A percentile compares a stretch with the other conserved stretches of the same genome.
Evolutionary conservation across 2,113 vertebrate genomes (phyloP).

Genomic region (Stigmatopora argus): DNA sequence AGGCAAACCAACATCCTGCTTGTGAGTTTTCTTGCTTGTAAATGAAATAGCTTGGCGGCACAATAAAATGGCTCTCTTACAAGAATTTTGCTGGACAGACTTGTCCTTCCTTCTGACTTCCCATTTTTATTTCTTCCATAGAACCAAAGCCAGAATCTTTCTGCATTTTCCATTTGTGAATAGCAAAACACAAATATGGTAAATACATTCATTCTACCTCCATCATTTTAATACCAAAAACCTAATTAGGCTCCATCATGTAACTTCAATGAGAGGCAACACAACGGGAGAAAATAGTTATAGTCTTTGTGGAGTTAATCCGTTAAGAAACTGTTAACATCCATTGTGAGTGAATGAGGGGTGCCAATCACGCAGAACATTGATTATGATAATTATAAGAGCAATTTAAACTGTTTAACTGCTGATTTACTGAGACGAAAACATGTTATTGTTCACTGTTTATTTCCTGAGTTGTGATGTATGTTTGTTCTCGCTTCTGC

Average conservation of each 20-base stretch:
- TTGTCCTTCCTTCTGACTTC: background rate
- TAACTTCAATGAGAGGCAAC: background rate
- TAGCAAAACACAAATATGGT: background rate
- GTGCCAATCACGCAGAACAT: conserved; percentile 44
- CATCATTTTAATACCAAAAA: conserved; percentile 5
- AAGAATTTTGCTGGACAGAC: background rate
- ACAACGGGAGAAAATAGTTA: background rate
- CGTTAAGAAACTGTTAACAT: conserved; percentile 12
- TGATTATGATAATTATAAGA: conserved; percentile 41
- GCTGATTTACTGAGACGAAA: conserved; percentile 21
- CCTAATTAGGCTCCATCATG: background rate
- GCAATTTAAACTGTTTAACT: conserved; percentile 26
- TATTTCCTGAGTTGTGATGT: conserved; percentile 11
- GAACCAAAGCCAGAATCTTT: background rate
- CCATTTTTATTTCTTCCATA: background rate
- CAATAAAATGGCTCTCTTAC: background rate
- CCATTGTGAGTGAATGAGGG: conserved; percentile 7
- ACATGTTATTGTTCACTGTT: conserved; percentile 7
- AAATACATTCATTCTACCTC: conserved; percentile 10
- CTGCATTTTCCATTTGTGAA: background rate
- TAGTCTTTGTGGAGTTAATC: conserved; percentile 5
- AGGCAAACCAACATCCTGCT: background rate
- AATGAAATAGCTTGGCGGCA: background rate
- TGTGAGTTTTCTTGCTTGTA: conserved; percentile 1
- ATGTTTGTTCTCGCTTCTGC: conserved; percentile 24